These are phyloP conservation scores for Cuniculus paca DNA, from an alignment of 2,797 vertebrate genomes.

Conservation along the genomic window DNA sequence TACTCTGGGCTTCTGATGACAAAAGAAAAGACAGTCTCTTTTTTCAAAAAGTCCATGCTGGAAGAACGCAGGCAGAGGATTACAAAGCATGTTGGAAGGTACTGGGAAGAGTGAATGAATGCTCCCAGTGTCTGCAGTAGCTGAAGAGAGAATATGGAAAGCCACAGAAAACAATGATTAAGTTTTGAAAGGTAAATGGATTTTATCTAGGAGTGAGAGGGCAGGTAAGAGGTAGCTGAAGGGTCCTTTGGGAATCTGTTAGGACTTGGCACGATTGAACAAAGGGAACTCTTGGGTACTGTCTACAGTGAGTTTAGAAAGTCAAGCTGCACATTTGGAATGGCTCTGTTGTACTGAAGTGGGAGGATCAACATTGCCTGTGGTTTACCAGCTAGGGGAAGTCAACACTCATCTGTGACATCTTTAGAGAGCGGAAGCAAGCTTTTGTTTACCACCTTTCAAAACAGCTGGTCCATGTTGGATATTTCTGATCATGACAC, in stretches of 20 bases:
- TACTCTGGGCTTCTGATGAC: not conserved
- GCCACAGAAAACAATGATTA: not conserved
- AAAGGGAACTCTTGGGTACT: not conserved
- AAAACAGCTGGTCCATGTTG: no score
- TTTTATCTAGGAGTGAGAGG: not conserved
- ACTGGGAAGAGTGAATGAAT: not conserved
- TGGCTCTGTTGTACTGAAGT: fast-evolving
- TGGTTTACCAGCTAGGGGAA: not conserved
- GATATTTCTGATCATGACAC: not conserved
- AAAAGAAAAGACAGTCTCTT: not conserved
- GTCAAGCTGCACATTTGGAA: not conserved
- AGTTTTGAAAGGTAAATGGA: not conserved
- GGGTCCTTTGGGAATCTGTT: not conserved
- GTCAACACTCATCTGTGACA: no score
- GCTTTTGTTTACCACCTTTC: not conserved
- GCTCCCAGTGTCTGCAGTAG: not conserved
- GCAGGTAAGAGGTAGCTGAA: not conserved
- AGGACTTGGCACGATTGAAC: not conserved
- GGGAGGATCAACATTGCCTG: not conserved
- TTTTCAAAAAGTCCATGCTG: not conserved
- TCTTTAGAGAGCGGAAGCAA: not conserved
- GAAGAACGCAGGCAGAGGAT: not conserved
- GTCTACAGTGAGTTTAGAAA: not conserved
- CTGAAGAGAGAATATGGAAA: not conserved
- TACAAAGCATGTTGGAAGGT: not conserved